Evolutionary conservation across 2,113 vertebrate species (phyloP).

Genomic region (Gymnocephalus cernua): DNA sequence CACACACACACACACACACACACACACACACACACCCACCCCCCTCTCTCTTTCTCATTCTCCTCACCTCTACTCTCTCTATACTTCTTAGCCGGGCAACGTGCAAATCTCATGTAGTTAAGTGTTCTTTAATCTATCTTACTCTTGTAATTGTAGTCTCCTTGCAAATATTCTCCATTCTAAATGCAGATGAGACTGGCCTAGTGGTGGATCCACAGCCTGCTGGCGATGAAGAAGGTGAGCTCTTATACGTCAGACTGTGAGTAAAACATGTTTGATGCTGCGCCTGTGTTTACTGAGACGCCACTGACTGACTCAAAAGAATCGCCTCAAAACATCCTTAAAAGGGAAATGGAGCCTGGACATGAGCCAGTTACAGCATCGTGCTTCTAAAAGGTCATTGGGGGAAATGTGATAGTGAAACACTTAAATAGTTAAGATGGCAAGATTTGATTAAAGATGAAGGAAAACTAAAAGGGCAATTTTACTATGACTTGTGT

Average conservation of each 20-base stretch:
- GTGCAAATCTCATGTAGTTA: constrained; percentile 83
- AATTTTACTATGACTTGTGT: too few relatives aligned
- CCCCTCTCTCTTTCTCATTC: neutral
- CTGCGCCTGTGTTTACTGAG: constrained; percentile 37
- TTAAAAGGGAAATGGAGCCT: constrained; percentile 42
- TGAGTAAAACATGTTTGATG: constrained; percentile 14
- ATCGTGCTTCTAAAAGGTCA: neutral
- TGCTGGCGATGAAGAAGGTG: constrained; percentile 94
- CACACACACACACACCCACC: neutral
- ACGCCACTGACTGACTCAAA: constrained; percentile 20
- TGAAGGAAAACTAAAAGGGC: neutral
- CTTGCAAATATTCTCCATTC: constrained; percentile 99
- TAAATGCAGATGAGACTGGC: constrained; percentile 97
- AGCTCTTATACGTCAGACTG: constrained; percentile 60
- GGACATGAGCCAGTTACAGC: neutral
- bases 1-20: constrained; percentile 3
- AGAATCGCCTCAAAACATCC: neutral
- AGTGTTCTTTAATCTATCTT: constrained; percentile 86
- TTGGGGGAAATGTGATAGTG: neutral
- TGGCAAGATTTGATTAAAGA: neutral
- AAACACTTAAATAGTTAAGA: neutral
- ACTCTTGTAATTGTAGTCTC: constrained; percentile 98
- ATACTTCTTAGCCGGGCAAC: constrained; percentile 83
- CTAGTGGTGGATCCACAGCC: constrained; percentile 90
- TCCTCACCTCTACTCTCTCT: constrained; percentile 27